Base-by-base conservation (phyloP, 1,140 invertebrate genomes). In the Pseudomyrmex flavicornis region DNA sequence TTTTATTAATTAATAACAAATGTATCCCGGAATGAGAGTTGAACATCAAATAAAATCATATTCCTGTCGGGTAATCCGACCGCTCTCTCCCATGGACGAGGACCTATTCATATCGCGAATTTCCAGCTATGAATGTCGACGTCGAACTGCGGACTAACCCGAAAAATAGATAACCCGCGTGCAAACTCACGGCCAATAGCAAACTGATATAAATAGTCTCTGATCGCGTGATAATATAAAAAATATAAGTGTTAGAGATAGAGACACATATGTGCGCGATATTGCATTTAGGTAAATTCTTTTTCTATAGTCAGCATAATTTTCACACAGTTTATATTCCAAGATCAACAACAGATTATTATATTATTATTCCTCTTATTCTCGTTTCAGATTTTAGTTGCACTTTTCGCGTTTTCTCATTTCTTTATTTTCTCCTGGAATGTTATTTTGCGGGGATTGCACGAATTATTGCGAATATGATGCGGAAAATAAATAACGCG, bases 1-100 rank as follows among this genome's bases (percentile, higher is more conserved):
- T 91, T 91, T 92, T 92, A 91, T 92, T 91, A 92, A 93, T 93
- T 91, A 91, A 93, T 91, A 91, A 92, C 89, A 92, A 91, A 93
- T 92, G 90, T 91, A 91, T 91, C 83, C 80, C 77, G 84, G 84
- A 88, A 91, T 90, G 87, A 91, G 89, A 91, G 89, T 93, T 91
- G 86, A 89, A 91, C 88, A 89, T 90, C 88, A 83, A 93, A 93
- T 91, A 91, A 92, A 93, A 91, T 89, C 86, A 93, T 91, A 92
- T 91, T 86, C 88, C 88, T 90, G 88, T 90, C 89, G 83, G 87
- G 84, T 85, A 87, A 90, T 89, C 83, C 83, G 62, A 54, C 59
- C 75, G 61, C 48, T 62, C 77, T 17, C 48, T 52, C 17, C 46
- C 15, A 46, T 72, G 46, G 76, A 80, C 54, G 66, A 80, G 76